These are phyloP conservation scores for Phortica variegata DNA, from an alignment of 1,140 invertebrate genomes.

Conservation along the genomic window DNA sequence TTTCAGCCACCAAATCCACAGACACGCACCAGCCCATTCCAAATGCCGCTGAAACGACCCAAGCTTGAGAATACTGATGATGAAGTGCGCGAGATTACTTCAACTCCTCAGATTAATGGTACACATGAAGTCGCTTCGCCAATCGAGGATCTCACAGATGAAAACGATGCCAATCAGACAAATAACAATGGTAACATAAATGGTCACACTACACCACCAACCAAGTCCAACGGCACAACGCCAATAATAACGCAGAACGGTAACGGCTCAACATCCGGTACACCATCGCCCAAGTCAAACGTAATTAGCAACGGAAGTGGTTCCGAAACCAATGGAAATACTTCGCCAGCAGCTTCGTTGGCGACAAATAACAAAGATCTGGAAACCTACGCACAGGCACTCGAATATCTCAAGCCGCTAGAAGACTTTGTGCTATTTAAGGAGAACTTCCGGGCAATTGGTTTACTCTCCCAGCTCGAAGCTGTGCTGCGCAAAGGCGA, in stretches of 20 bases:
- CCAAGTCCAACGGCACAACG: conserved; percentile 9
- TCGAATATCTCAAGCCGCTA: conserved; percentile 46
- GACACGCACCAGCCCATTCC: too few relatives aligned
- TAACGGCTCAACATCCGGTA: background rate
- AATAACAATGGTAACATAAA: conserved; percentile 24
- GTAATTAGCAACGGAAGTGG: too few relatives aligned
- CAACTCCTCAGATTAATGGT: too few relatives aligned
- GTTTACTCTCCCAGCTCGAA: conserved; percentile 45
- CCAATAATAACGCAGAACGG: background rate
- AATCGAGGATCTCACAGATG: conserved; percentile 23
- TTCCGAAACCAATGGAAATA: background rate
- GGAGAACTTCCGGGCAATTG: conserved; percentile 51
- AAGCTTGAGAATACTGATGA: too few relatives aligned
- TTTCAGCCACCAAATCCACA: too few relatives aligned
- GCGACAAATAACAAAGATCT: conserved; percentile 26
- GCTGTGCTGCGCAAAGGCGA: conserved; percentile 43
- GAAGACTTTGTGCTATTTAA: conserved; percentile 52
- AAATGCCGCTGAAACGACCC: too few relatives aligned
- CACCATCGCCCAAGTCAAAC: background rate
- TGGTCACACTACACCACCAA: conserved; percentile 31
- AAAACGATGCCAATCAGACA: conserved; percentile 35
- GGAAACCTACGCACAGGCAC: conserved; percentile 40
- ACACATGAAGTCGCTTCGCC: too few relatives aligned
- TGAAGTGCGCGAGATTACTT: too few relatives aligned
- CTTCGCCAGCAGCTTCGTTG: conserved; percentile 1